Conservation (phyloP, 2,888 invertebrate species). For the Galerucella pusilla region DNA sequence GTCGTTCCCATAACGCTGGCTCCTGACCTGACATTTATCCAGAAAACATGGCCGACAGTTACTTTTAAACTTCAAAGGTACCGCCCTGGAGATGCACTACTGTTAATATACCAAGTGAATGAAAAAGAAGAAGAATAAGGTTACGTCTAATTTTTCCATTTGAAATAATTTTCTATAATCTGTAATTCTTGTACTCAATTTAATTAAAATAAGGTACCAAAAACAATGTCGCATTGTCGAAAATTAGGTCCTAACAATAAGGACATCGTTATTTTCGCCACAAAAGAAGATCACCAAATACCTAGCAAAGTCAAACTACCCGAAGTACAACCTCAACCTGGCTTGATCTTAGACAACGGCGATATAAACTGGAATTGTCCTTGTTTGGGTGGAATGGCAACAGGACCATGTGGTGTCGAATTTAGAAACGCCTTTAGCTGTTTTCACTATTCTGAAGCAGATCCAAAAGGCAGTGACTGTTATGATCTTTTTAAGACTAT, state of each 20-base stretch:
- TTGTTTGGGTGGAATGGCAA: slow-evolving; percentile 97
- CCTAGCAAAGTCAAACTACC: slow-evolving; percentile 80
- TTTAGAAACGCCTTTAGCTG: slow-evolving; percentile 95
- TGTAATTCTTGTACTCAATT: not conserved
- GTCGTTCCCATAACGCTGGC: no score
- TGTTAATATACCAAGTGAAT: no score
- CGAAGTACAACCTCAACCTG: slow-evolving; percentile 79
- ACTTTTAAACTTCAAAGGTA: no score
- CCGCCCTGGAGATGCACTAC: no score
- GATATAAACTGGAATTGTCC: slow-evolving; percentile 98
- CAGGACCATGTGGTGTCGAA: slow-evolving; percentile 93
- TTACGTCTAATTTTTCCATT: slow-evolving; percentile 6
- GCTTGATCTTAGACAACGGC: slow-evolving; percentile 85
- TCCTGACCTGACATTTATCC: no score
- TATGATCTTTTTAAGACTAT: slow-evolving; percentile 89
- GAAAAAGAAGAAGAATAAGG: slow-evolving; percentile 17
- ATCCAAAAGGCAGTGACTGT: slow-evolving; percentile 92
- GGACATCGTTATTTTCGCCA: slow-evolving; percentile 85
- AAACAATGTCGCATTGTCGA: slow-evolving; percentile 66
- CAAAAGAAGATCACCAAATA: slow-evolving; percentile 79
- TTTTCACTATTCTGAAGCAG: slow-evolving; percentile 90
- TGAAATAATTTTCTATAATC: not conserved
- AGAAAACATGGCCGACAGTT: no score
- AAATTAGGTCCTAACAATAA: slow-evolving; percentile 71
- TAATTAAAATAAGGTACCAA: not conserved